A percentile compares a stretch with the other conserved stretches of the same genome.
These are phyloP conservation scores for Ectemnius continuus DNA, from an alignment of 2,888 invertebrate species.

Conservation along the genomic window DNA sequence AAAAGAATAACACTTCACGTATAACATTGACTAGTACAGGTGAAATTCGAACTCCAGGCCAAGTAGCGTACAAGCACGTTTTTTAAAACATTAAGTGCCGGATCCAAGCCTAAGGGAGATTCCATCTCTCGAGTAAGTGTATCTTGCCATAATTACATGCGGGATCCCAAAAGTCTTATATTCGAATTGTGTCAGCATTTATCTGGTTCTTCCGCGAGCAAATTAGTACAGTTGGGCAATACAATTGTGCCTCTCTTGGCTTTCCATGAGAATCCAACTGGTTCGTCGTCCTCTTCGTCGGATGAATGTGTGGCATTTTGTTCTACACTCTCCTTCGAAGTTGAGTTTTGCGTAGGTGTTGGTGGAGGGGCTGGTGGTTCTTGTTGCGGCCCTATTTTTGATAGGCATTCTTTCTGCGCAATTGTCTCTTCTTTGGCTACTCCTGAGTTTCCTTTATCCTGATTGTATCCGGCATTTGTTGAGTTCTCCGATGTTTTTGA, in stretches of 20 bases:
- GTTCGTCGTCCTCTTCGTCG: slow-evolving; percentile 21
- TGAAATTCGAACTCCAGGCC: no score
- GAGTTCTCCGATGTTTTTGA: slow-evolving; percentile 5
- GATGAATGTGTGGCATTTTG: background rate
- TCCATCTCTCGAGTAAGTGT: no score
- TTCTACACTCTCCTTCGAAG: slow-evolving; percentile 7
- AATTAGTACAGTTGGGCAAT: slow-evolving; percentile 28
- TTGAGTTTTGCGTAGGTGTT: background rate
- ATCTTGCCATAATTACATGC: no score
- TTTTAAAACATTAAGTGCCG: no score
- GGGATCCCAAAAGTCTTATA: no score
- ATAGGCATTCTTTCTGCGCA: background rate
- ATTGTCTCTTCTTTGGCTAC: background rate
- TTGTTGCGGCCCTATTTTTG: slow-evolving; percentile 3
- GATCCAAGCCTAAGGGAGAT: background rate
- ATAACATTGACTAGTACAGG: no score
- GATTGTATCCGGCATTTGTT: background rate
- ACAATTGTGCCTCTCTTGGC: slow-evolving; percentile 73
- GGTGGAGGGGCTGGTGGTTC: background rate
- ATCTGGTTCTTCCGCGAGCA: slow-evolving; percentile 22
- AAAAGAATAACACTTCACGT: no score
- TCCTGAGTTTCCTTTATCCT: slow-evolving; percentile 4
- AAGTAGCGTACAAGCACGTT: no score
- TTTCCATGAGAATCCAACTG: slow-evolving; percentile 69
- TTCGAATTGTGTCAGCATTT: slow-evolving; percentile 33